Conservation (phyloP, 2,113 vertebrate genomes). For the Heterochromis multidens region DNA sequence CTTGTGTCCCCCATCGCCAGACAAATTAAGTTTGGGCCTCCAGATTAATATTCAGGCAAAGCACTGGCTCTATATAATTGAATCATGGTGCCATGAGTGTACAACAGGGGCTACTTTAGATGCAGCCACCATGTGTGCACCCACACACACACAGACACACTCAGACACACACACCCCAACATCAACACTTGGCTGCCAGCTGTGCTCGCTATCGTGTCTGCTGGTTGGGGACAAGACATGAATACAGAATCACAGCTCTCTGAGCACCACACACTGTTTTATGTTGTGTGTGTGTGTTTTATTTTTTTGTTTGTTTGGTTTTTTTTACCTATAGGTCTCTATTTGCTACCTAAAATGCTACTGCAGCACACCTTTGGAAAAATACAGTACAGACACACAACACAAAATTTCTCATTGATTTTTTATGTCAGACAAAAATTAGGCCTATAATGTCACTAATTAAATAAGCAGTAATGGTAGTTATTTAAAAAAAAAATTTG, state of each 20-base stretch:
- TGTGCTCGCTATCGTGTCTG: constrained; percentile 54
- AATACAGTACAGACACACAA: not conserved
- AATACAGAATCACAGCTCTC: constrained; percentile 40
- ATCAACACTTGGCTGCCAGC: constrained; percentile 56
- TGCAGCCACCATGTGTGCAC: constrained; percentile 47
- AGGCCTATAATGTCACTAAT: not conserved
- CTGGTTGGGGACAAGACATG: constrained; percentile 43
- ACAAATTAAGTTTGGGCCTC: constrained; percentile 75
- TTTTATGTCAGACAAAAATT: not conserved
- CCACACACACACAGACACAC: constrained; percentile 7
- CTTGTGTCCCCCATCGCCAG: constrained; percentile 64
- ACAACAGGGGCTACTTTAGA: constrained; percentile 73
- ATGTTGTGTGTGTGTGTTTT: not conserved
- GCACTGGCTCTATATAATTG: constrained; percentile 72
- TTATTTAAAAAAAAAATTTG: not conserved
- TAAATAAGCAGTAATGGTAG: not conserved
- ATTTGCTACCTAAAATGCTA: not conserved
- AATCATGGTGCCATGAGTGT: constrained; percentile 71
- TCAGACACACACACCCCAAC: constrained; percentile 8
- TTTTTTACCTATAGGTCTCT: not conserved
- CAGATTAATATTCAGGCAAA: constrained; percentile 78
- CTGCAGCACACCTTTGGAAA: not conserved
- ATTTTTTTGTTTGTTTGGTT: not conserved
- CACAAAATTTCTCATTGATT: not conserved
- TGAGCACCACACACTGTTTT: constrained; percentile 14